A percentile compares a stretch with the other conserved stretches of the same genome.
Evolutionary conservation across 2,888 invertebrate species (phyloP).

Genomic region (Diaphora mendica): DNA sequence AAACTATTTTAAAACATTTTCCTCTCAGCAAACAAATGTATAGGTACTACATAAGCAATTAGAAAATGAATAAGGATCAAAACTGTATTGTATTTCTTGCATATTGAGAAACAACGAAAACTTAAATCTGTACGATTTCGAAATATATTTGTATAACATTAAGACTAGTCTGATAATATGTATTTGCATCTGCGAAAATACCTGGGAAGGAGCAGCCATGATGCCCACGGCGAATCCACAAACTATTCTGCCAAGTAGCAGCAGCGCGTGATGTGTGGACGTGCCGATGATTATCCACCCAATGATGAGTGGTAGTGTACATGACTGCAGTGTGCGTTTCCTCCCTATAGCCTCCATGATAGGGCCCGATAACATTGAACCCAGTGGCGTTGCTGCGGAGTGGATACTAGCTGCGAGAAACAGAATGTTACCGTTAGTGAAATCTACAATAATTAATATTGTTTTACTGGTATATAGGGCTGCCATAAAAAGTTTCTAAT

Average conservation of each 20-base stretch:
- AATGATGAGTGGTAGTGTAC: slow-evolving; percentile 88
- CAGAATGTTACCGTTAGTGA: slow-evolving; percentile 1
- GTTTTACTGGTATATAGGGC: neutral
- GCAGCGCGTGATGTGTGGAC: slow-evolving; percentile 83
- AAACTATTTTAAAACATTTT: neutral
- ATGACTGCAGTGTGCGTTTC: slow-evolving; percentile 88
- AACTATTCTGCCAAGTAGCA: slow-evolving; percentile 89
- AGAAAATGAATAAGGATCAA: neutral
- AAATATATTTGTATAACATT: neutral
- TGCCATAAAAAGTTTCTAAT: neutral
- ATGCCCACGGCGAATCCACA: slow-evolving; percentile 91
- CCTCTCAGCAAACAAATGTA: slow-evolving; percentile 5
- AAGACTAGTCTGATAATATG: neutral
- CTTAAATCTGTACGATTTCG: slow-evolving; percentile 4
- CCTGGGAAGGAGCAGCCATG: slow-evolving; percentile 91
- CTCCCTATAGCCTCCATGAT: slow-evolving; percentile 90
- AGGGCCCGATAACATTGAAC: slow-evolving; percentile 90
- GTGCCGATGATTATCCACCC: slow-evolving; percentile 90
- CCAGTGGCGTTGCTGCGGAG: slow-evolving; percentile 91
- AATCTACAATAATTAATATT: neutral
- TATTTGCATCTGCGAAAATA: slow-evolving; percentile 59
- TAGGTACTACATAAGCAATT: neutral
- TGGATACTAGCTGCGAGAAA: slow-evolving; percentile 89
- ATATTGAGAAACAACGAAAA: slow-evolving; percentile 4
- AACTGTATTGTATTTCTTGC: neutral